phyloP scores from a whole-genome alignment of 2,888 invertebrate genomes.

The Drosophila siamana region DNA sequence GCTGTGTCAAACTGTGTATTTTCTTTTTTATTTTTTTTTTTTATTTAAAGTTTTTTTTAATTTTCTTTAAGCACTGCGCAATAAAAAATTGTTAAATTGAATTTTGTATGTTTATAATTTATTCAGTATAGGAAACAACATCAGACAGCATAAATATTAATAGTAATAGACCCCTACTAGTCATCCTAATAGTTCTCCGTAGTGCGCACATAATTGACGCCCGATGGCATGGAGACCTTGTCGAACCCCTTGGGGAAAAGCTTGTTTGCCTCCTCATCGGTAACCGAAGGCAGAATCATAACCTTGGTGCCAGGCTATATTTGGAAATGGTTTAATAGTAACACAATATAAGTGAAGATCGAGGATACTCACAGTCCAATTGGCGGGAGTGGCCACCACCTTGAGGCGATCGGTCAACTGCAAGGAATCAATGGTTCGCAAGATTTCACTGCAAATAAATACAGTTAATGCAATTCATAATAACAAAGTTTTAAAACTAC shows the following conservation, averaged over 20 bases:
- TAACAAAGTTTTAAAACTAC: slow-evolving; percentile 81
- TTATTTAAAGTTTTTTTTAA: no score
- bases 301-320: slow-evolving; percentile 89
- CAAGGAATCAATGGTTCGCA: slow-evolving; percentile 93
- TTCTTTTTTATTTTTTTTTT: no score
- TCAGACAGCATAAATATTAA: slow-evolving; percentile 2
- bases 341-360: not conserved
- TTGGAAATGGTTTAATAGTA: not conserved
- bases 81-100: not conserved
- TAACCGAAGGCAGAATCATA: slow-evolving; percentile 91
- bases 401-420: slow-evolving; percentile 90
- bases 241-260: slow-evolving; percentile 90
- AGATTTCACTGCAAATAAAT: slow-evolving; percentile 89
- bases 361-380: slow-evolving; percentile 90
- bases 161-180: not conserved
- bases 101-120: not conserved
- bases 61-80: no score
- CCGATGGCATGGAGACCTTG: slow-evolving; percentile 90
- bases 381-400: slow-evolving; percentile 93
- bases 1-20: no score
- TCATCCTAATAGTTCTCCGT: slow-evolving; percentile 88
- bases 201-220: slow-evolving; percentile 90
- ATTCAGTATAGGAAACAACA: not conserved
- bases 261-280: slow-evolving; percentile 88
- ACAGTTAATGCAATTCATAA: not conserved